A percentile compares a stretch with the other conserved stretches of the same genome.
Evolutionary conservation across 2,888 invertebrate species (phyloP).

Genomic region (Plebejus melissa): DNA sequence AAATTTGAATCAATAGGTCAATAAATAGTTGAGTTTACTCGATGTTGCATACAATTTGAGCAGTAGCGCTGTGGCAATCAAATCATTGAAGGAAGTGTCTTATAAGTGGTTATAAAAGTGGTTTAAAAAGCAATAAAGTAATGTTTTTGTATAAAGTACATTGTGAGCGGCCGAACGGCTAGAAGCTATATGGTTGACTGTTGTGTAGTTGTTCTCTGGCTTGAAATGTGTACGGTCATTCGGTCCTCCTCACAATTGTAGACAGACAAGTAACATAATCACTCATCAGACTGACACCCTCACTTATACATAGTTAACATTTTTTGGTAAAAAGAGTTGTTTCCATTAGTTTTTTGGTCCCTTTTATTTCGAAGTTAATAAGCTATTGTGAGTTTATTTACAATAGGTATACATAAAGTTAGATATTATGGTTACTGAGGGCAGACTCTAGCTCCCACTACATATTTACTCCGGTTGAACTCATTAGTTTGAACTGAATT

Average conservation of each 20-base stretch:
- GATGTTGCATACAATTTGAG: neutral
- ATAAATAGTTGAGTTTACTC: neutral
- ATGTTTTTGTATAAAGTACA: slow-evolving; percentile 27
- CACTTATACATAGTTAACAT: slow-evolving; percentile 56
- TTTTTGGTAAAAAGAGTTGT: slow-evolving; percentile 65
- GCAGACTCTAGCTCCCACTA: no score
- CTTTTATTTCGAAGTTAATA: slow-evolving; percentile 34
- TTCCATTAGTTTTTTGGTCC: slow-evolving; percentile 51
- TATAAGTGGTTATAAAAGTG: slow-evolving; percentile 42
- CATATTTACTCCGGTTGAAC: no score
- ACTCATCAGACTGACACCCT: slow-evolving; percentile 39
- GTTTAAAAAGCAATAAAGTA: slow-evolving; percentile 28
- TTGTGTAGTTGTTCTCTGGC: slow-evolving; percentile 72
- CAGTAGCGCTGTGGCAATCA: slow-evolving; percentile 43
- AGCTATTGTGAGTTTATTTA: neutral
- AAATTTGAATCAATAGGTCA: neutral
- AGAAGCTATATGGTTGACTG: slow-evolving; percentile 65
- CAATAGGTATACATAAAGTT: neutral
- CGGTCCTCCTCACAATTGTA: slow-evolving; percentile 34
- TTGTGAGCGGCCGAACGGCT: slow-evolving; percentile 46
- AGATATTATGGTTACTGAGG: neutral
- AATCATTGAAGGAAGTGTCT: slow-evolving; percentile 44
- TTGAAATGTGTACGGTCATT: slow-evolving; percentile 58
- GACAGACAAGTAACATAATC: slow-evolving; percentile 39
- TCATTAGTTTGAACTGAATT: no score